Conservation (phyloP, 2,888 invertebrate genomes). For the Polydrusus pterygomalis region DNA sequence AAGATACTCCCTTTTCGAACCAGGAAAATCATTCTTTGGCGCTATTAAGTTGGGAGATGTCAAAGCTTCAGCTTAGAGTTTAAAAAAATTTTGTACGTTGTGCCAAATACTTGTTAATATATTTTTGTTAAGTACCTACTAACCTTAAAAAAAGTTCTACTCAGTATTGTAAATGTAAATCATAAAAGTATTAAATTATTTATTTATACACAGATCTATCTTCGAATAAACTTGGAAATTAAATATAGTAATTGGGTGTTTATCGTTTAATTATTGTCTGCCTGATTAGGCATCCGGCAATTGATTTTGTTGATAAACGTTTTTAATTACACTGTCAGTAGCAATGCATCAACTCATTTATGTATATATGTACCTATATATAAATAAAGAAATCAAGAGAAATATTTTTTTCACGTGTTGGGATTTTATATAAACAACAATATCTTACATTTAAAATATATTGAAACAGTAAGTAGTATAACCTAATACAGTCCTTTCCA, state of each 20-base stretch:
- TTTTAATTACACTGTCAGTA: too few species aligned
- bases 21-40: slow-evolving; percentile 89
- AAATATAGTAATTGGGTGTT: not conserved
- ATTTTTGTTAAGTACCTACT: not conserved
- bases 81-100: not conserved
- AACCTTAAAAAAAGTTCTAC: not conserved
- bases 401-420: not conserved
- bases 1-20: slow-evolving; percentile 81
- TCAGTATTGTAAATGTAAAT: slow-evolving; percentile 21
- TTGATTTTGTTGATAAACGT: too few species aligned
- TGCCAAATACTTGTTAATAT: slow-evolving; percentile 17
- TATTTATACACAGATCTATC: slow-evolving; percentile 19
- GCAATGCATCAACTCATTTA: too few species aligned
- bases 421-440: not conserved
- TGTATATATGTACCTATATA: too few species aligned
- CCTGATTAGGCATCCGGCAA: not conserved
- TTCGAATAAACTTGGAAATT: slow-evolving; percentile 4
- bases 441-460: slow-evolving; percentile 55
- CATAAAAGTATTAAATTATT: slow-evolving; percentile 3
- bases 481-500: slow-evolving; percentile 52
- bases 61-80: slow-evolving; percentile 54
- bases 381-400: too few species aligned
- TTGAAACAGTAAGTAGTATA: slow-evolving; percentile 54
- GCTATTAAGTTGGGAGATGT: slow-evolving; percentile 82
- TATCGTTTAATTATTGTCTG: not conserved